Conservation (phyloP, 2,113 vertebrate genomes). For the Naja naja region DNA sequence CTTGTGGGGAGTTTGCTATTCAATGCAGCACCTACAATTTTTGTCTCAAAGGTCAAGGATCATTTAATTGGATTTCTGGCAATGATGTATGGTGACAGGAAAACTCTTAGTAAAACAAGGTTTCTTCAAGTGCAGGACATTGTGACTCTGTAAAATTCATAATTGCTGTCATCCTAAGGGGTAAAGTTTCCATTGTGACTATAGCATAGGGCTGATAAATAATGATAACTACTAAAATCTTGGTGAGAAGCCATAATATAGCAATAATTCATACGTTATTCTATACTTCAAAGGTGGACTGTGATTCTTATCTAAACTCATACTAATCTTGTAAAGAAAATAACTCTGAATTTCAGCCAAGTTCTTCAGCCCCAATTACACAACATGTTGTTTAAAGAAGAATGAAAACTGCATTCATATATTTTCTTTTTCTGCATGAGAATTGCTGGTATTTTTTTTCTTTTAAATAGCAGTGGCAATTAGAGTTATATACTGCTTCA, state of each 20-base stretch:
- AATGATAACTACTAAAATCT: background rate
- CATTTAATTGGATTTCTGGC: background rate
- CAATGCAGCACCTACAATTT: background rate
- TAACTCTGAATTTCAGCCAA: background rate
- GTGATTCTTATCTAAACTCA: background rate
- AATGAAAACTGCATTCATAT: background rate
- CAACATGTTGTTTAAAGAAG: background rate
- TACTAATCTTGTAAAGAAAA: background rate
- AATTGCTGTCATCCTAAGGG: background rate
- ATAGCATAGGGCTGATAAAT: background rate
- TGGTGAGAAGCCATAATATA: background rate
- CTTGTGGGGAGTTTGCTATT: background rate
- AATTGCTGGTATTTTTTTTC: background rate
- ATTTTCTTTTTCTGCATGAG: background rate
- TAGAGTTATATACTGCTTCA: background rate
- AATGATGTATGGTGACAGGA: background rate
- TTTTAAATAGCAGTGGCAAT: background rate
- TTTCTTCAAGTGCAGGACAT: background rate
- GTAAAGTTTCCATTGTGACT: background rate
- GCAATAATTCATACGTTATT: background rate
- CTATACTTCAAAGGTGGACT: background rate
- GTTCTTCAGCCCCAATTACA: background rate
- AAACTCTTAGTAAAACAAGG: constrained; percentile 20
- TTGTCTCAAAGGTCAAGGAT: background rate
- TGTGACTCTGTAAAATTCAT: background rate